Evolutionary conservation across 2,888 invertebrate species (phyloP).

Genomic region (Cerastis rubricosa): DNA sequence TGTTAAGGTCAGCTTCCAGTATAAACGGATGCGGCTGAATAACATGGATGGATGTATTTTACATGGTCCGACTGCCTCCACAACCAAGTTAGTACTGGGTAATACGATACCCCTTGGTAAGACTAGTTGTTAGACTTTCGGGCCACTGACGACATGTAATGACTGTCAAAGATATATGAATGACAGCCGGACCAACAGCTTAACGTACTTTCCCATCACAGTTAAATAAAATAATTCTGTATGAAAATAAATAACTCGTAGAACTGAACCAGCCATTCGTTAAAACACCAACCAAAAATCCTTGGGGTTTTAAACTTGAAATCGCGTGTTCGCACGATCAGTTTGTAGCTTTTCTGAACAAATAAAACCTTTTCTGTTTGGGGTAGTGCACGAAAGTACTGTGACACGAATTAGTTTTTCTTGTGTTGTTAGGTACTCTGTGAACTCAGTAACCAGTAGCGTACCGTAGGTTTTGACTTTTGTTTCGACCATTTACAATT

Average conservation of each 20-base stretch:
- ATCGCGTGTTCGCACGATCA: slow-evolving; percentile 56
- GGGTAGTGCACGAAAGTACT: slow-evolving; percentile 49
- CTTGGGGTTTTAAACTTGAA: slow-evolving; percentile 41
- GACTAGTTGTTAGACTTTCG: too few species aligned
- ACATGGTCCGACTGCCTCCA: too few species aligned
- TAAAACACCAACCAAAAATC: slow-evolving; percentile 39
- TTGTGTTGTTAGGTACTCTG: slow-evolving; percentile 3
- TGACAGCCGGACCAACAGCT: too few species aligned
- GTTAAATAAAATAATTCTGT: background rate
- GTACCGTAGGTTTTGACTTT: background rate
- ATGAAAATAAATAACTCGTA: background rate
- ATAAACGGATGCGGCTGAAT: too few species aligned
- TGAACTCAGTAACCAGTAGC: background rate
- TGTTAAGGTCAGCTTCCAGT: too few species aligned
- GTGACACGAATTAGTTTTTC: slow-evolving; percentile 46
- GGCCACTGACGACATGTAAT: too few species aligned
- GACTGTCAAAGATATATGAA: too few species aligned
- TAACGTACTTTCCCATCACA: too few species aligned
- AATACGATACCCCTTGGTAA: too few species aligned
- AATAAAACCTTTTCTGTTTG: slow-evolving; percentile 56
- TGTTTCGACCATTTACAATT: background rate
- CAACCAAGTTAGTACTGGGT: too few species aligned
- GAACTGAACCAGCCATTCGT: slow-evolving; percentile 1
- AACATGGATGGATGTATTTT: too few species aligned
- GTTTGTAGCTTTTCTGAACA: slow-evolving; percentile 47